Base-by-base conservation (phyloP, 1,140 invertebrate genomes). In the Bradynema listronoti region DNA sequence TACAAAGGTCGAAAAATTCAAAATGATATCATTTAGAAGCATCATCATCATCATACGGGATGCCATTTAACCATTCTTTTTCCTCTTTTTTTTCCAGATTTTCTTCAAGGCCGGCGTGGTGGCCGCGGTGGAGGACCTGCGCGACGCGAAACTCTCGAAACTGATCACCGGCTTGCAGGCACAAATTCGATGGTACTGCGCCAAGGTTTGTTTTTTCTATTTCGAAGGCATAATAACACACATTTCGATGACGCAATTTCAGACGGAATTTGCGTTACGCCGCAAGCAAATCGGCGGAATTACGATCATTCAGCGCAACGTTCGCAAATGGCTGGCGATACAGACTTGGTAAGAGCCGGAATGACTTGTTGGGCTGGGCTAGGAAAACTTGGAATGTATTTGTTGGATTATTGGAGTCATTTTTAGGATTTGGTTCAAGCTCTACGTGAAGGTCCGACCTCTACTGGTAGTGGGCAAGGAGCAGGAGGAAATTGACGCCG, bases 101-200 rank as follows among this genome's bases (percentile, higher is more conserved):
- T 98, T 98, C 88, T 99, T 98, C 90, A 89, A 92, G 78, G 95
- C 95, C 78, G 95, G 95, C 86, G 90, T 97, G 77, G 83, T 99
- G 83, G 95, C 95, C 91, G 89, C 91, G 82, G 90, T 99, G 86
- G 95, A 99, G 84, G 95, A 99, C 83, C 85, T 98, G 81, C 89
- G 95, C 86, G 95, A 99, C 82, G 91, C 96, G 78, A 89, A 90
- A 82, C 83, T 99, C 50, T 85, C 88, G 81, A 93, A 93, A 82
- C 95, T 99, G 79, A 88, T 98, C 75, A 90, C 91, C 73, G 95
- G 91, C 89, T 87, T 99, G 84, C 95, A 99, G 32, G 69, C 74
- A 42, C 58, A 70, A 50, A 54, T 61, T 64, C 66, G 71, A 22
- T 77, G 71, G 71, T 70, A 69, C 58, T 75, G 61, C 57, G 72